These are phyloP conservation scores for Hirtodrosophila confusa DNA, from an alignment of 2,888 invertebrate species.

Conservation along the genomic window DNA sequence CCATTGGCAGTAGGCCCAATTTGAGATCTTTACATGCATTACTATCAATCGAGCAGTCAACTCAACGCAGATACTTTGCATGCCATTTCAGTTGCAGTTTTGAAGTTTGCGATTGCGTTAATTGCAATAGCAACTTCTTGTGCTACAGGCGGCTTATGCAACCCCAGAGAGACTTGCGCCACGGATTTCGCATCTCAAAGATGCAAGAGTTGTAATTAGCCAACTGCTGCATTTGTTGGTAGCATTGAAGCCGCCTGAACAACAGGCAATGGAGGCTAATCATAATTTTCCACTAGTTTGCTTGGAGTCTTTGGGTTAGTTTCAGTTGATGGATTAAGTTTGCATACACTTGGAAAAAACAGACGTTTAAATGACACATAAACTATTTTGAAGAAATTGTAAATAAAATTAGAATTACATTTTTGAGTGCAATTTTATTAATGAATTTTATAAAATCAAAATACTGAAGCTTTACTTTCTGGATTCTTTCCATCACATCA, in stretches of 20 bases:
- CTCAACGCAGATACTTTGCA: constrained; percentile 32
- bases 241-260: not conserved
- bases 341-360: not conserved
- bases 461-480: no score
- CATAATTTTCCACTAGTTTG: constrained; percentile 25
- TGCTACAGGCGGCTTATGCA: constrained; percentile 40
- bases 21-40: constrained; percentile 41
- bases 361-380: no score
- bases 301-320: constrained; percentile 5
- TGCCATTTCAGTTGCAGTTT: constrained; percentile 38
- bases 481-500: no score
- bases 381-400: no score
- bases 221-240: constrained; percentile 3
- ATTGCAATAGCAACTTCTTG: constrained; percentile 29
- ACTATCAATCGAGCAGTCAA: constrained; percentile 32
- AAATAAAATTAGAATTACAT: no score
- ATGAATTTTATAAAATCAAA: no score
- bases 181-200: constrained; percentile 23
- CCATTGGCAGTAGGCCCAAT: constrained; percentile 15
- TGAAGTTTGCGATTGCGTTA: constrained; percentile 42
- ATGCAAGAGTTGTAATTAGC: constrained; percentile 44
- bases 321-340: constrained; percentile 4
- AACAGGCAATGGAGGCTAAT: constrained; percentile 25
- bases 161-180: constrained; percentile 17
- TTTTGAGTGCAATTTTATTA: no score